A percentile compares a stretch with the other conserved stretches of the same genome.
phyloP scores from a whole-genome alignment of 2,113 vertebrate genomes.

The Sylvietta virens region DNA sequence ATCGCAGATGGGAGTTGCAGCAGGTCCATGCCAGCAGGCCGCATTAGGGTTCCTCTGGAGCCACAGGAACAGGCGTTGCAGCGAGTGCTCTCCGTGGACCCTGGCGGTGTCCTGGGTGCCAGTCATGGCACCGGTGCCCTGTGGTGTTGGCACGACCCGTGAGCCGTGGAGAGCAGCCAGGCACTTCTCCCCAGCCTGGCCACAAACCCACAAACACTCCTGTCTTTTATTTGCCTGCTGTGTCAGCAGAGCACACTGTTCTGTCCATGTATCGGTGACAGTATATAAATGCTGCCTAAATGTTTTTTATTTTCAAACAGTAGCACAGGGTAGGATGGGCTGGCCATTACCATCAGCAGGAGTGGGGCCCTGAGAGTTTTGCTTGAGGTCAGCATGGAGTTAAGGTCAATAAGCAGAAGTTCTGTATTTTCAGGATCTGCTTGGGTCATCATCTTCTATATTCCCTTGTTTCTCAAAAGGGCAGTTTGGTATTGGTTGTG shows the following conservation, averaged over 20 bases:
- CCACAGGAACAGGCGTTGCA: neutral
- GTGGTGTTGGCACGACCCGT: neutral
- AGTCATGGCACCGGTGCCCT: neutral
- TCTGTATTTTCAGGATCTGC: neutral
- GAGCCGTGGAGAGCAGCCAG: neutral
- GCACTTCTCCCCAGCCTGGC: neutral
- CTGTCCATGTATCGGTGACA: neutral
- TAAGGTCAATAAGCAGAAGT: neutral
- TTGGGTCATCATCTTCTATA: neutral
- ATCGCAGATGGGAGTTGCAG: neutral
- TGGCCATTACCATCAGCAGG: neutral
- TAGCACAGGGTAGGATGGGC: neutral
- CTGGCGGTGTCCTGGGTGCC: neutral
- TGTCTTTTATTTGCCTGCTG: neutral
- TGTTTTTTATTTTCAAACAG: neutral
- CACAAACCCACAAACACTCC: neutral
- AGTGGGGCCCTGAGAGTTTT: neutral
- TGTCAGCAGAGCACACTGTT: fast-evolving
- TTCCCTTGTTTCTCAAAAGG: neutral
- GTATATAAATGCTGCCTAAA: neutral
- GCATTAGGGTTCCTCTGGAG: neutral
- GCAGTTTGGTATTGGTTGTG: neutral
- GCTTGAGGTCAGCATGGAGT: neutral
- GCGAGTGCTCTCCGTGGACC: neutral
- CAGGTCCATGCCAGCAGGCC: neutral